Conservation (phyloP, 92 coral and sea anemone species). For the Actinernus sp. region DNA sequence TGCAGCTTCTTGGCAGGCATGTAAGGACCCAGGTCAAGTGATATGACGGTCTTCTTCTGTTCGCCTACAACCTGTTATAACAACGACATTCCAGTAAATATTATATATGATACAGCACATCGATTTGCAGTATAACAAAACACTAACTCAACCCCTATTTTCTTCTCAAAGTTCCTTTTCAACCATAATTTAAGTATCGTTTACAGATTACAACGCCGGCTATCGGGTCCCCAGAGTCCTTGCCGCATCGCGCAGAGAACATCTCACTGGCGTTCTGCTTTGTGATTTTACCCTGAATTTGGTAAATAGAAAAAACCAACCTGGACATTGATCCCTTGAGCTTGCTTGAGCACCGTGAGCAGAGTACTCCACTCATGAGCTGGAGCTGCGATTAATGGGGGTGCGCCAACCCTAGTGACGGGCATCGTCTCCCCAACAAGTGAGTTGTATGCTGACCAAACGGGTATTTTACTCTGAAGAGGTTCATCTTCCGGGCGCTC, state of each 20-base stretch:
- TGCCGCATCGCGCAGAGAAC: too few relatives aligned
- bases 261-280: too few relatives aligned
- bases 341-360: constrained; percentile 41
- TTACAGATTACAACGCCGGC: too few relatives aligned
- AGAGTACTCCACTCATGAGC: constrained; percentile 67
- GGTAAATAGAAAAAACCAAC: too few relatives aligned
- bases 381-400: constrained; percentile 58
- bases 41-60: constrained; percentile 53
- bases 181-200: too few relatives aligned
- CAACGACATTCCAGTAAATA: too few relatives aligned
- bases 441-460: constrained; percentile 48
- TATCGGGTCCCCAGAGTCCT: too few relatives aligned
- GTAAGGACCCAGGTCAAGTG: constrained; percentile 55
- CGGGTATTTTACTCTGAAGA: constrained; percentile 18
- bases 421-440: constrained; percentile 11
- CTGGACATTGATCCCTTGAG: constrained; percentile 28
- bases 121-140: too few relatives aligned
- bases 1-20: constrained; percentile 50
- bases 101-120: too few relatives aligned
- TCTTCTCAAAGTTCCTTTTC: too few relatives aligned
- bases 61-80: constrained; percentile 43
- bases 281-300: too few relatives aligned
- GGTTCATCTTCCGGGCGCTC: constrained; percentile 25
- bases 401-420: constrained; percentile 17
- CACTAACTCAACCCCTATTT: too few relatives aligned